Conservation (phyloP, 2,888 invertebrate genomes). For the Tetropium fuscum region DNA sequence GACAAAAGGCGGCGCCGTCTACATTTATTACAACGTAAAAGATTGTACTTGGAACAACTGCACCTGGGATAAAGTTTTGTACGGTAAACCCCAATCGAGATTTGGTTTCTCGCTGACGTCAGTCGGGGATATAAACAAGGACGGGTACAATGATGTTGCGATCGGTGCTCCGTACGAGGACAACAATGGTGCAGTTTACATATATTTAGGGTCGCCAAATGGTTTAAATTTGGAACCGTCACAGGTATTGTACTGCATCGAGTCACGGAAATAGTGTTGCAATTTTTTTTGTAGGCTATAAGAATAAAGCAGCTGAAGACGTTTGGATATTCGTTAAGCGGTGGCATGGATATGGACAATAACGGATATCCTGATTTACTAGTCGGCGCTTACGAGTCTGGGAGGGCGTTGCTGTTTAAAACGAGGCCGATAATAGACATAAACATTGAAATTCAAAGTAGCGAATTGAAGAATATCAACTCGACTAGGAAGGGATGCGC, state of each 20-base stretch:
- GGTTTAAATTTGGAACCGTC: constrained; percentile 81
- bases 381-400: constrained; percentile 87
- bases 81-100: constrained; percentile 84
- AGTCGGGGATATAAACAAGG: constrained; percentile 95
- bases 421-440: constrained; percentile 93
- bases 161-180: constrained; percentile 96
- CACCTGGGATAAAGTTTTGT: constrained; percentile 65
- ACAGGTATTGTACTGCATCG: constrained; percentile 68
- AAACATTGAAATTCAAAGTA: constrained; percentile 75
- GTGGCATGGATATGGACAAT: constrained; percentile 92
- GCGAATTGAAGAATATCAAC: constrained; percentile 83
- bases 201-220: constrained; percentile 86
- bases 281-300: constrained; percentile 51
- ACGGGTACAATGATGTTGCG: constrained; percentile 93
- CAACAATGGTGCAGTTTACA: constrained; percentile 89
- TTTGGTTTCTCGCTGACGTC: constrained; percentile 94
- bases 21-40: constrained; percentile 80
- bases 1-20: constrained; percentile 91
- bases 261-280: background rate
- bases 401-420: constrained; percentile 80
- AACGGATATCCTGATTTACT: constrained; percentile 97
- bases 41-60: constrained; percentile 66
- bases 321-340: constrained; percentile 94
- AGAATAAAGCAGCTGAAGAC: constrained; percentile 69
- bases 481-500: constrained; percentile 80